Evolutionary conservation across 2,888 invertebrate species (phyloP).

Genomic region (Troides helena): DNA sequence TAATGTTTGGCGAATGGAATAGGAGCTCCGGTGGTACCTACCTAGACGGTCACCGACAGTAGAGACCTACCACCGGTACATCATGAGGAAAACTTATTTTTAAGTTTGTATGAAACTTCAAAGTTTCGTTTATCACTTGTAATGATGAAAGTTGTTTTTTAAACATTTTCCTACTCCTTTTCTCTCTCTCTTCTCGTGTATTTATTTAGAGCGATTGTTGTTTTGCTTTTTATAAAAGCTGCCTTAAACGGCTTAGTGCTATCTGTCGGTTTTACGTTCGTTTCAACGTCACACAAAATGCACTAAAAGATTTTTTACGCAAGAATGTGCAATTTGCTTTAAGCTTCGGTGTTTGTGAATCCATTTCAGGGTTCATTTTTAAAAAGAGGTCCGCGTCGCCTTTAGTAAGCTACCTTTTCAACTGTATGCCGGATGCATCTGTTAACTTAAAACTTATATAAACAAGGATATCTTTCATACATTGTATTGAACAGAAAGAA

Average conservation of each 20-base stretch:
- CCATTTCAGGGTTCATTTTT: slow-evolving; percentile 53
- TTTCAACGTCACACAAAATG: slow-evolving; percentile 27
- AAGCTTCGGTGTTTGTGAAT: slow-evolving; percentile 60
- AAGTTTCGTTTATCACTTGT: too few relatives aligned
- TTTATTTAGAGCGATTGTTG: slow-evolving; percentile 1
- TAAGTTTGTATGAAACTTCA: too few relatives aligned
- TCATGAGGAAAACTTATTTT: too few relatives aligned
- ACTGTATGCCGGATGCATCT: neutral
- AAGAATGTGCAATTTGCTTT: slow-evolving; percentile 33
- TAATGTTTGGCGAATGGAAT: too few relatives aligned
- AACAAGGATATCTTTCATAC: too few relatives aligned
- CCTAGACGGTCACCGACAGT: too few relatives aligned
- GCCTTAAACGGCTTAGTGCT: slow-evolving; percentile 24
- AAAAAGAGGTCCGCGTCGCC: slow-evolving; percentile 55
- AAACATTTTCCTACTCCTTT: too few relatives aligned
- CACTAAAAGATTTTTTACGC: slow-evolving; percentile 29
- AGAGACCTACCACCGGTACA: too few relatives aligned
- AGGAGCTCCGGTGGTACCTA: too few relatives aligned
- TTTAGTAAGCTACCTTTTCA: slow-evolving; percentile 36
- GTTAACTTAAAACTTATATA: neutral
- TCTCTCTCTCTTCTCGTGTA: neutral
- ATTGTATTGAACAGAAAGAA: too few relatives aligned
- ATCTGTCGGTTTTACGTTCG: slow-evolving; percentile 24
- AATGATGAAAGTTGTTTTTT: too few relatives aligned
- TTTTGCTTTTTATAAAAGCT: neutral